Conservation (phyloP, 2,888 invertebrate species). For the Pyrrhosoma nymphula region DNA sequence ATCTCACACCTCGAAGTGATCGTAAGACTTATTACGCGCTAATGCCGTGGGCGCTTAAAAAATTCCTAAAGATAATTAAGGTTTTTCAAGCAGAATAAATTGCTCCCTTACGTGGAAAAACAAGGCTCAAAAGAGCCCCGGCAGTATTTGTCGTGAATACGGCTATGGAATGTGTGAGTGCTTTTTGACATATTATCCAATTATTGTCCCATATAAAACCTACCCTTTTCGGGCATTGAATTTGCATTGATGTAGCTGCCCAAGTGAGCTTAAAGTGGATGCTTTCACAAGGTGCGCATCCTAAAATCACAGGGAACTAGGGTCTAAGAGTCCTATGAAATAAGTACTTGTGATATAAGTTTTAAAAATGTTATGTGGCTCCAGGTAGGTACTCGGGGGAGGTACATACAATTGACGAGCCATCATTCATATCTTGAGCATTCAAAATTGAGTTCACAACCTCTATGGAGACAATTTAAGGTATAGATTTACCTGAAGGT, state of each 20-base stretch:
- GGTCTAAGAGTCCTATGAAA: too few species aligned
- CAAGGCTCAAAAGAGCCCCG: neutral
- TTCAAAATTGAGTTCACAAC: too few species aligned
- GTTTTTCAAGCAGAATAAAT: neutral
- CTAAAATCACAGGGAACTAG: too few species aligned
- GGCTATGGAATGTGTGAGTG: neutral
- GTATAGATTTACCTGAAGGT: too few species aligned
- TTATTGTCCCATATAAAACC: neutral
- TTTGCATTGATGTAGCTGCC: neutral
- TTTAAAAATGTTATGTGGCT: too few species aligned
- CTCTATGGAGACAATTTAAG: too few species aligned
- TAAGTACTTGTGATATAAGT: too few species aligned
- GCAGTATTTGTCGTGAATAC: neutral
- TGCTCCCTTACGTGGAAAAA: neutral
- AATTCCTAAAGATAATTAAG: conserved; percentile 23
- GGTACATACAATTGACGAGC: too few species aligned
- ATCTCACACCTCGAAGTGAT: neutral
- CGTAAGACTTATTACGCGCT: neutral
- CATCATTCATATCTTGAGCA: too few species aligned
- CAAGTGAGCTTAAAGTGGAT: neutral
- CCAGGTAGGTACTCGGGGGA: too few species aligned
- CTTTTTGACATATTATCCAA: neutral
- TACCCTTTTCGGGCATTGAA: neutral
- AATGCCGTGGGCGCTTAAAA: neutral
- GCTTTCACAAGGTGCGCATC: neutral